These are phyloP conservation scores for Fissipunctia ypsillon DNA, from an alignment of 2,888 invertebrate species.

Conservation along the genomic window DNA sequence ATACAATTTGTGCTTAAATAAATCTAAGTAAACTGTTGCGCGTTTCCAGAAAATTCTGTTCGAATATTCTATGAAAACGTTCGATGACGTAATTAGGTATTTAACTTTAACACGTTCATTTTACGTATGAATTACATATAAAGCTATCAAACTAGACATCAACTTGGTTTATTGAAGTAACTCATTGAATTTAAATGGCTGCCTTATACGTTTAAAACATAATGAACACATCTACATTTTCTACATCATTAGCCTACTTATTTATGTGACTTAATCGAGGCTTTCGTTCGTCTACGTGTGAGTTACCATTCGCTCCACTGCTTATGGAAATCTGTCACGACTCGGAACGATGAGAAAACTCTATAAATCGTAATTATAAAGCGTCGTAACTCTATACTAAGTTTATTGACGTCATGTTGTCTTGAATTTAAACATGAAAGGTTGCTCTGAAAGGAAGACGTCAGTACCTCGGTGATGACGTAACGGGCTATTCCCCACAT, in stretches of 20 bases:
- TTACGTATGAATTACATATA: slow-evolving; percentile 46
- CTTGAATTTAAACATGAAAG: slow-evolving; percentile 49
- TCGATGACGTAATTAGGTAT: slow-evolving; percentile 26
- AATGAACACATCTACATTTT: slow-evolving; percentile 60
- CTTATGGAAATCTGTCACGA: slow-evolving; percentile 68
- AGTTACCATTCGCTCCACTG: slow-evolving; percentile 38
- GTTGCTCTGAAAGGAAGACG: slow-evolving; percentile 38
- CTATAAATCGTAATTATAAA: slow-evolving; percentile 43
- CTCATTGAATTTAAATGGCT: slow-evolving; percentile 58
- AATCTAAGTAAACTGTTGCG: slow-evolving; percentile 45
- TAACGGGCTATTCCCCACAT: slow-evolving; percentile 39
- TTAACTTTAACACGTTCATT: slow-evolving; percentile 42
- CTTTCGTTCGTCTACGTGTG: slow-evolving; percentile 40
- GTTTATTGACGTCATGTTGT: slow-evolving; percentile 55
- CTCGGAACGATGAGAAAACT: slow-evolving; percentile 60
- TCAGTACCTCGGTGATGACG: slow-evolving; percentile 47
- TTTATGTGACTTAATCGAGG: slow-evolving; percentile 45
- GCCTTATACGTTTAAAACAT: slow-evolving; percentile 50
- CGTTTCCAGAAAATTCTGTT: slow-evolving; percentile 30
- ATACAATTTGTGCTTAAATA: slow-evolving; percentile 34
- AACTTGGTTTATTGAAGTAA: slow-evolving; percentile 36
- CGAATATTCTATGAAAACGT: slow-evolving; percentile 33
- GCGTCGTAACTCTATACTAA: slow-evolving; percentile 42
- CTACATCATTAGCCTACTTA: slow-evolving; percentile 65
- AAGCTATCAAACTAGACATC: slow-evolving; percentile 32